These are phyloP conservation scores for Acanthosepion esculentum DNA, from an alignment of 2,888 invertebrate genomes.

Conservation along the genomic window DNA sequence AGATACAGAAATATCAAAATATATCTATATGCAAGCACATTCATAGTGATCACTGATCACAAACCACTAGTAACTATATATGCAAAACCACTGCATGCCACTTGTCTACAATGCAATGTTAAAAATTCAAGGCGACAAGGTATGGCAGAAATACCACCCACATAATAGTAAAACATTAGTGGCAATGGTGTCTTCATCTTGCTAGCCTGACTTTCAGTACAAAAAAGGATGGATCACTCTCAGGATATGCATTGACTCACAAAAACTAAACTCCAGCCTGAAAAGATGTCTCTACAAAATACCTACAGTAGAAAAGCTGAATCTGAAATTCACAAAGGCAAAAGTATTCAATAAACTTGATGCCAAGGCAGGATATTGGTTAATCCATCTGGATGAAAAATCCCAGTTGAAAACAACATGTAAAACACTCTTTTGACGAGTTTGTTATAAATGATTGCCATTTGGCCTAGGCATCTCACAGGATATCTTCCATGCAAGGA, in stretches of 20 bases:
- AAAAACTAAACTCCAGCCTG: no score
- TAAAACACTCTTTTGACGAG: slow-evolving; percentile 52
- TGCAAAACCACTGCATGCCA: background rate
- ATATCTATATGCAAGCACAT: background rate
- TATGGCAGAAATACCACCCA: no score
- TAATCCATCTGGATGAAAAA: slow-evolving; percentile 49
- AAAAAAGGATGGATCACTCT: no score
- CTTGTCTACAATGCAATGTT: background rate
- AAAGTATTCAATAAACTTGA: slow-evolving; percentile 53
- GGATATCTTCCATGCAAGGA: slow-evolving; percentile 53
- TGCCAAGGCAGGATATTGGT: slow-evolving; percentile 55
- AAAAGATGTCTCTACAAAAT: no score
- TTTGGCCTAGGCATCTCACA: slow-evolving; percentile 52
- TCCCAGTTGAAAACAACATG: slow-evolving; percentile 54
- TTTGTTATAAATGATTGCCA: slow-evolving; percentile 51
- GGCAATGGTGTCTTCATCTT: no score
- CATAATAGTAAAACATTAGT: no score
- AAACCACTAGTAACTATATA: background rate
- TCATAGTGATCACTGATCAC: background rate
- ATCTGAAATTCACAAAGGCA: slow-evolving; percentile 50
- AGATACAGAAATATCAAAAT: background rate
- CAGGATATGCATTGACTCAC: no score
- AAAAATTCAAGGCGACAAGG: no score
- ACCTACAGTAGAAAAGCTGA: slow-evolving; percentile 55
- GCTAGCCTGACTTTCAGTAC: no score